Evolutionary conservation across 2,888 invertebrate genomes (phyloP), one percentile per base, ranked within the genome.

Genomic region (Drosophila acutilabella): DNA sequence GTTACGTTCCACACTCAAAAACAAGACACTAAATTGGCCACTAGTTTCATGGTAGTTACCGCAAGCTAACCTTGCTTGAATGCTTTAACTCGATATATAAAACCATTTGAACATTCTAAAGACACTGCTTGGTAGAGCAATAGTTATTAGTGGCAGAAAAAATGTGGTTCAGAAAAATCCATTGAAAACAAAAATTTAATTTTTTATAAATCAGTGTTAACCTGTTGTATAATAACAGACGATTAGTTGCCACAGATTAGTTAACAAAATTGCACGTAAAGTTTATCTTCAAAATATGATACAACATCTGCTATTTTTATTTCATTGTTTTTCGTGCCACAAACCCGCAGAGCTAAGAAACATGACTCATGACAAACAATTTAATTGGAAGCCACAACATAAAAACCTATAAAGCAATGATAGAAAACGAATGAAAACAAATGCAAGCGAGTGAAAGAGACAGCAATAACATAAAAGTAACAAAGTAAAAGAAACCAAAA

Each of bases 351-450:
- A 16, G 50, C 52, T 23, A 38, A 16, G 20, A 11, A 42, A 57
- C 66, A 70, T 78, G 76, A 76, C 38, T 66, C 73, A 81, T 42
- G 42, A 10, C 57, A 65, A 75, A 53, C 59, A 44, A 54, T 77
- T 64, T 50, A n/a, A 44, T 33, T 50, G 66, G 41, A 66, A 70
- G 56, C 48, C 61, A 41, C 71, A 78, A 64, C 78, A 80, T 20
- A 64, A 74, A 85, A 76, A 80, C 76, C 78, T 58, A 78, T 66
- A 85, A 75, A 78, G 48, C 59, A 62, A 33, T 33, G 36, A 59
- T 57, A 41, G 30, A 53, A 62, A 18, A 10, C n/a, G 47, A 48
- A 18, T 36, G 30, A 60, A 64, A 60, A 58, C 48, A 56, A 44
- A 33, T 8, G 8, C 11, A 54, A 23, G 23, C 36, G 41, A 66